A percentile compares a stretch with the other conserved stretches of the same genome.
Conservation (phyloP, 2,113 vertebrate species). For the Cyprinodon brontotheroides region DNA sequence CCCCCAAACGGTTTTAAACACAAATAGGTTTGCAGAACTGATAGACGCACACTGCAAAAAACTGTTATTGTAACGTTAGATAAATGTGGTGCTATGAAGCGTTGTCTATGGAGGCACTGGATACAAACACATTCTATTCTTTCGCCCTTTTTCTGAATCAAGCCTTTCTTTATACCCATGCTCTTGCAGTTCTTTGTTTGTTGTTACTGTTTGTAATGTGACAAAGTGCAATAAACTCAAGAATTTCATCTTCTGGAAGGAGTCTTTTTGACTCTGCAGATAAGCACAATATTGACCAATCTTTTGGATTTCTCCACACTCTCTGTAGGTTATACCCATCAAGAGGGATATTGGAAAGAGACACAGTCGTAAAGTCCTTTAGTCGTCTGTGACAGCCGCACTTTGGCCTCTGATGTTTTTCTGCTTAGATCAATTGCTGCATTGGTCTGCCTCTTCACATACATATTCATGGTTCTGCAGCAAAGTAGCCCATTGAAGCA, state of each 20-base stretch:
- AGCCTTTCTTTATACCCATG: not conserved
- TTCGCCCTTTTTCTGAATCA: too few relatives aligned
- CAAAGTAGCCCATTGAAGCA: constrained; percentile 26
- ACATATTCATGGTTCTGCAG: constrained; percentile 31
- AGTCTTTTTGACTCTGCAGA: not conserved
- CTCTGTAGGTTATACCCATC: not conserved
- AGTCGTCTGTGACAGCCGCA: not conserved
- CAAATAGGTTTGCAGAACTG: too few relatives aligned
- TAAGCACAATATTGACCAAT: not conserved
- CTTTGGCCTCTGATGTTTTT: constrained; percentile 10
- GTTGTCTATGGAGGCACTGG: too few relatives aligned
- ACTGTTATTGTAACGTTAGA: too few relatives aligned
- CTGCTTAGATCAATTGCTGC: constrained; percentile 3
- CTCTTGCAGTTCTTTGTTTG: not conserved
- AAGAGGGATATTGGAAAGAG: not conserved
- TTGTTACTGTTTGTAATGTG: not conserved
- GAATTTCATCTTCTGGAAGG: not conserved
- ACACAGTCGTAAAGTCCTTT: not conserved
- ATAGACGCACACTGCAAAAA: not conserved
- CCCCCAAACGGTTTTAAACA: too few relatives aligned
- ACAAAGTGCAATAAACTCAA: not conserved
- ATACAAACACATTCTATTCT: too few relatives aligned
- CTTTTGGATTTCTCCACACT: too few relatives aligned
- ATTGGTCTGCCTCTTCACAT: constrained; percentile 12
- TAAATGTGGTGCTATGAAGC: too few relatives aligned